phyloP scores from a whole-genome alignment of 2,888 invertebrate genomes.

The Yponomeuta cagnagella region DNA sequence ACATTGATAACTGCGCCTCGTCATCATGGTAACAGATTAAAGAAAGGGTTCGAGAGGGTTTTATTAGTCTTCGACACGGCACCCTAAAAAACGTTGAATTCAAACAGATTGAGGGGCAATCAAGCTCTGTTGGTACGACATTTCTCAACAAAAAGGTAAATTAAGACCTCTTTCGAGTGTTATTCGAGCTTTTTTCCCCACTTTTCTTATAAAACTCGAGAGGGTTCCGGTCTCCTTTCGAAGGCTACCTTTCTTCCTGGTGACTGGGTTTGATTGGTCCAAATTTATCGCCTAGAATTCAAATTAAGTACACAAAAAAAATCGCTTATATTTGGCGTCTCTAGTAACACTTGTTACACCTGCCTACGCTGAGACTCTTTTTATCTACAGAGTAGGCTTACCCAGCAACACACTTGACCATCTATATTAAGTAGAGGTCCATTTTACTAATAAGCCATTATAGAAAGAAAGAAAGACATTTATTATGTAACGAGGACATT shows the following conservation, averaged over 20 bases:
- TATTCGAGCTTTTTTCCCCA: background rate
- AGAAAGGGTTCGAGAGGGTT: too few species aligned
- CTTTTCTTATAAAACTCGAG: background rate
- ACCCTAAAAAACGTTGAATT: background rate
- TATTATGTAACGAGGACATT: too few species aligned
- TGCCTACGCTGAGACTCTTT: too few species aligned
- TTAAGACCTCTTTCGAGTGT: constrained; percentile 21
- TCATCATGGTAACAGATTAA: too few species aligned
- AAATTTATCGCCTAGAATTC: background rate
- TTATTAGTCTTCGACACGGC: background rate
- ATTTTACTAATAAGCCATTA: too few species aligned
- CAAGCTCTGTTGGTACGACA: constrained; percentile 30
- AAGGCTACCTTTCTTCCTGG: background rate
- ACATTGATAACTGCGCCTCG: too few species aligned
- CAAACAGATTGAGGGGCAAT: constrained; percentile 28
- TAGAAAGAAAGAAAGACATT: too few species aligned
- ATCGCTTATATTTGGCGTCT: too few species aligned
- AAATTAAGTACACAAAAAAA: background rate
- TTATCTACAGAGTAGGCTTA: too few species aligned
- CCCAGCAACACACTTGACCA: too few species aligned
- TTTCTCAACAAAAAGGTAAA: constrained; percentile 27
- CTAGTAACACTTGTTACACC: too few species aligned
- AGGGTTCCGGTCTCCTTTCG: background rate
- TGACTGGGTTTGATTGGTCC: background rate
- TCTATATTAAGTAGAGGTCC: too few species aligned